phyloP scores from a whole-genome alignment of 2,888 invertebrate species.

The Andrena chrysosceles region DNA sequence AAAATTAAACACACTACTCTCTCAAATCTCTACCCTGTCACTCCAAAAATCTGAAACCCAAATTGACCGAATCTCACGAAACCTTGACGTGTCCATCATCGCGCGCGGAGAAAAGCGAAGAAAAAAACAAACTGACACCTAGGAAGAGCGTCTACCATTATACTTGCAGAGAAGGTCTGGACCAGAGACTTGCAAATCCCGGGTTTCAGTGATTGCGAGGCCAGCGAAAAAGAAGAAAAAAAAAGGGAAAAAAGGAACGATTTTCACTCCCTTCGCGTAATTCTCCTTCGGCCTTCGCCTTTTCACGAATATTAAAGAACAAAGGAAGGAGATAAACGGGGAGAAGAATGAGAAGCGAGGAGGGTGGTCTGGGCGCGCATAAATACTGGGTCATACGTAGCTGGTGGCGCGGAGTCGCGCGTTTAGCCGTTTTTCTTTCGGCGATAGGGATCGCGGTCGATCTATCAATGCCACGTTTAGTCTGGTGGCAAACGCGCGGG shows the following conservation, averaged over 20 bases:
- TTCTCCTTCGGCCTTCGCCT: constrained; percentile 14
- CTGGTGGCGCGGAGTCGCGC: background rate
- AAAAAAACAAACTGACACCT: background rate
- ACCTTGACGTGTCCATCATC: background rate
- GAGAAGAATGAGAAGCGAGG: constrained; percentile 14
- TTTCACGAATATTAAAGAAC: constrained; percentile 14
- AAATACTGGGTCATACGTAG: constrained; percentile 41
- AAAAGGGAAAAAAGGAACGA: background rate
- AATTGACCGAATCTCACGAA: background rate
- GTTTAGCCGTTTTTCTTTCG: constrained; percentile 46
- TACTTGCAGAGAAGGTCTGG: background rate
- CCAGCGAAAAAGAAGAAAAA: background rate
- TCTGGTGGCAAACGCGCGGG: constrained; percentile 27
- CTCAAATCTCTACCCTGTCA: too few relatives aligned
- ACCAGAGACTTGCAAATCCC: constrained; percentile 1
- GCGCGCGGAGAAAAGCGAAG: background rate
- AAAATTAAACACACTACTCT: too few relatives aligned
- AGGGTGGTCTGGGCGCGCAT: background rate
- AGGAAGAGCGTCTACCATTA: background rate
- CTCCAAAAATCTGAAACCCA: too few relatives aligned
- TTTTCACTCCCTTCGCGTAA: constrained; percentile 10
- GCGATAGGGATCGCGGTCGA: constrained; percentile 50
- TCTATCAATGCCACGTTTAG: constrained; percentile 58
- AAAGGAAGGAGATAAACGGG: constrained; percentile 14
- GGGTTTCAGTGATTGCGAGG: constrained; percentile 14